phyloP scores from a whole-genome alignment of 1,140 invertebrate species.

The Bombyx mori region ASM3026992v2 NC_085114.1:8984001-8984500 shows the following conservation, averaged over 20 bases:
- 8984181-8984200: too few relatives aligned
- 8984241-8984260: neutral
- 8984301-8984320: neutral
- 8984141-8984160: constrained; percentile 8
- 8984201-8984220: too few relatives aligned
- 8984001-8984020: too few relatives aligned
- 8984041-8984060: constrained; percentile 13
- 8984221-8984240: neutral
- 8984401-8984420: neutral
- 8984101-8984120: constrained; percentile 47
- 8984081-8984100: constrained; percentile 52
- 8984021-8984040: neutral
- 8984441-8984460: neutral
- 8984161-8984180: too few relatives aligned
- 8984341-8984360: neutral
- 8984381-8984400: neutral
- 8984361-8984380: neutral
- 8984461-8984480: neutral
- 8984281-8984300: neutral
- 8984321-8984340: neutral
- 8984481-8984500: neutral
- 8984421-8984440: too few relatives aligned
- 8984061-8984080: constrained; percentile 61
- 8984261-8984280: neutral
- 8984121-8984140: constrained; percentile 43